These are phyloP conservation scores for Sclerurus mexicanus DNA, from an alignment of 2,113 vertebrate species.

Conservation along the genomic window DNA sequence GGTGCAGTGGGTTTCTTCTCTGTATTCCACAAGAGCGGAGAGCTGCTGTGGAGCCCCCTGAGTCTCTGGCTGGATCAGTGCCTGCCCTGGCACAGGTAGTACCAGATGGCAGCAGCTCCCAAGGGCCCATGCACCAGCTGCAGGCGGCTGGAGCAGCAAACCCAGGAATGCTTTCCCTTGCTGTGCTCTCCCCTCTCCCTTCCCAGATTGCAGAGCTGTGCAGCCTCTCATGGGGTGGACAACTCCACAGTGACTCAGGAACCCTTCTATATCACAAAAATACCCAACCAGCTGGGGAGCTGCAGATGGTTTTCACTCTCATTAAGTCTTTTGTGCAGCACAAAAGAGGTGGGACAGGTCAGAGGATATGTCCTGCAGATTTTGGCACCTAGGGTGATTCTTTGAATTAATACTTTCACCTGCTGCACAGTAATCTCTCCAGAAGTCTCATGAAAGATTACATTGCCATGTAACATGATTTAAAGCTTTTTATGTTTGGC, in stretches of 20 bases:
- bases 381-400: background rate
- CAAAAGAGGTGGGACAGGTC: background rate
- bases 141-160: background rate
- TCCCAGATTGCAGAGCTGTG: background rate
- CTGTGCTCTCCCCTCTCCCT: background rate
- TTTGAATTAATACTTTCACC: conserved; percentile 24
- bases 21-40: background rate
- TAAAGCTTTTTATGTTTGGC: background rate
- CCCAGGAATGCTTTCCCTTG: background rate
- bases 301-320: conserved; percentile 3
- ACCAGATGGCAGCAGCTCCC: background rate
- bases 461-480: background rate
- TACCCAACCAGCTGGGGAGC: background rate
- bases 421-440: background rate
- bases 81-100: background rate
- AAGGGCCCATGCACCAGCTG: background rate
- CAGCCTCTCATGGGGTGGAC: background rate
- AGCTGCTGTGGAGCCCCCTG: background rate
- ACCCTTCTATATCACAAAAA: background rate
- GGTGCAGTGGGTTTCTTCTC: background rate
- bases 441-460: background rate
- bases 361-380: background rate
- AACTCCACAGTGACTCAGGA: background rate
- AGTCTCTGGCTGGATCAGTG: background rate
- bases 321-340: background rate